Conservation (phyloP, 2,888 invertebrate species). For the Pammene aurita region DNA sequence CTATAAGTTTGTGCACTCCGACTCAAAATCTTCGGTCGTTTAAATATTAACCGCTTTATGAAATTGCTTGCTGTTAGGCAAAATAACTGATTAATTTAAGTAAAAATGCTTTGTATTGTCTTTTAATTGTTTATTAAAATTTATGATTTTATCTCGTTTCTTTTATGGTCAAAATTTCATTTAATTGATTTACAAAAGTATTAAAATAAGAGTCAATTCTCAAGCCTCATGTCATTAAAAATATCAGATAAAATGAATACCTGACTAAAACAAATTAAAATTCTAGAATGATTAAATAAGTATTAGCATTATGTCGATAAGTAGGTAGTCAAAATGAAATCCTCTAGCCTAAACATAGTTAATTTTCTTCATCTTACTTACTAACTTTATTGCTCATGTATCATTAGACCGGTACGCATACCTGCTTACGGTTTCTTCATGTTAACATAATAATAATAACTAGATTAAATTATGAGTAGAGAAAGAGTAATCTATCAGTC, state of each 20-base stretch:
- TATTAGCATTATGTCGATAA: too few species aligned
- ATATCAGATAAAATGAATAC: not conserved
- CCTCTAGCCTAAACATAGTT: too few species aligned
- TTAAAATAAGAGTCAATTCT: not conserved
- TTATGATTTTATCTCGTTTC: not conserved
- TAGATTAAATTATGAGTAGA: too few species aligned
- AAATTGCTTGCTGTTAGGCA: not conserved
- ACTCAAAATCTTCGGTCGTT: constrained; percentile 53
- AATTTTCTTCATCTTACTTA: too few species aligned
- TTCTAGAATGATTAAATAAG: too few species aligned
- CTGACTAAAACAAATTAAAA: too few species aligned
- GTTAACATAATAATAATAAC: too few species aligned
- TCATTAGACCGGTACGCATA: too few species aligned
- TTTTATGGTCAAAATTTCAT: not conserved
- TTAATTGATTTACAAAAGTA: not conserved
- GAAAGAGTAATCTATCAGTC: not conserved
- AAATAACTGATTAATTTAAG: not conserved
- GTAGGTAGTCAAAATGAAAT: too few species aligned
- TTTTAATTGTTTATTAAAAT: constrained; percentile 18
- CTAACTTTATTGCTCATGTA: too few species aligned
- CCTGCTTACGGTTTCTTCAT: too few species aligned
- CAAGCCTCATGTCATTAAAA: not conserved
- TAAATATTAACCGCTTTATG: not conserved
- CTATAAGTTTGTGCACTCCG: constrained; percentile 73
- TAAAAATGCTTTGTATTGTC: not conserved